These are phyloP conservation scores for Thunnus albacares DNA, from an alignment of 2,797 vertebrate species.

Conservation along the genomic window DNA sequence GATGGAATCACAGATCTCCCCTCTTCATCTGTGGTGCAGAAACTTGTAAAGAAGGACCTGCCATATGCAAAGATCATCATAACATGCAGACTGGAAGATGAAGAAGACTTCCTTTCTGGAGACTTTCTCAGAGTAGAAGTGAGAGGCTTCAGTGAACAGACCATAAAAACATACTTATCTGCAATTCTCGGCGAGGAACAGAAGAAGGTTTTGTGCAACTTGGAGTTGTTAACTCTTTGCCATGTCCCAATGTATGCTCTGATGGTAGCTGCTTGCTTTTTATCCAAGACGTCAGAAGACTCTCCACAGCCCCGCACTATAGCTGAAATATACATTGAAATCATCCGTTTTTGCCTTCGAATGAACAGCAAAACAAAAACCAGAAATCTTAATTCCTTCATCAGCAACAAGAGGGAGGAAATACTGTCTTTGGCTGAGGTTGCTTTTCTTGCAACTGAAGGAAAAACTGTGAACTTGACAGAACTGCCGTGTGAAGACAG, in stretches of 20 bases:
- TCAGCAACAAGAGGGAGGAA: background rate
- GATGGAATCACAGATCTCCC: slow-evolving; percentile 1
- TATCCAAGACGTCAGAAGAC: background rate
- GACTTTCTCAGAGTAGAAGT: slow-evolving; percentile 44
- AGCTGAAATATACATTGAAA: slow-evolving; percentile 49
- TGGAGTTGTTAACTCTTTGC: slow-evolving; percentile 74
- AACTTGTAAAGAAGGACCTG: background rate
- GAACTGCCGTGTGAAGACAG: background rate
- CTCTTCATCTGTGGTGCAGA: background rate
- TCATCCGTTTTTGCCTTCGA: slow-evolving; percentile 22
- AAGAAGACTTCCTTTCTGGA: accelerated
- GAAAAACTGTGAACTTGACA: slow-evolving; percentile 43
- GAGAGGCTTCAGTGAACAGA: slow-evolving; percentile 57
- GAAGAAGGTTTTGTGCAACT: slow-evolving; percentile 43
- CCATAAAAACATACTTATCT: slow-evolving; percentile 41
- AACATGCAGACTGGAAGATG: slow-evolving; percentile 40
- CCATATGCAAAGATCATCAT: slow-evolving; percentile 43
- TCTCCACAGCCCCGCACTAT: slow-evolving; percentile 20
- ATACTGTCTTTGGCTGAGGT: slow-evolving; percentile 45
- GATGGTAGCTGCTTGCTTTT: slow-evolving; percentile 59
- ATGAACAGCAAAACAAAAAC: background rate
- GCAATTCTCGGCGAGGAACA: background rate
- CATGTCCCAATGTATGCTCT: slow-evolving; percentile 73
- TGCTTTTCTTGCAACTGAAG: slow-evolving; percentile 45
- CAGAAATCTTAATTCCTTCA: slow-evolving; percentile 1